Base-by-base conservation (phyloP, 1,140 invertebrate species). In the Rhizoglyphus robini region DNA sequence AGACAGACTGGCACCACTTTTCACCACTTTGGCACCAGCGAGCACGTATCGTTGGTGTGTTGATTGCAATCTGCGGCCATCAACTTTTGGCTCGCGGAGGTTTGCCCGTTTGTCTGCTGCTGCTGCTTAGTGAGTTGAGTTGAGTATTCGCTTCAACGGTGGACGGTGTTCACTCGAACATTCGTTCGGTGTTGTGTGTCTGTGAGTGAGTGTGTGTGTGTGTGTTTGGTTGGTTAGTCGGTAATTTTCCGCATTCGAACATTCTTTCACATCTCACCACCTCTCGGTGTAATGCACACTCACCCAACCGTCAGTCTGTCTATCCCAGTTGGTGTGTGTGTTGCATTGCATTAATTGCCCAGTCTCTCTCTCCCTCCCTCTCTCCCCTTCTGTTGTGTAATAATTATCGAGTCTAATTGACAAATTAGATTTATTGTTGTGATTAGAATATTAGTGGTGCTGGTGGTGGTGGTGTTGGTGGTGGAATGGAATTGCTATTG, bases 361-460 rank as follows among this genome's bases (percentile, higher is more conserved):
- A 18, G 18, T 41, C 36, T 11, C 36, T 41, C 8, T 41, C 36
- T 41, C 36, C 8, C 36, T 11, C 18, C 18, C 8, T 18, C 36
- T 41, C 8, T 41, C 18, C 36, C 8, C 36, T 18, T 41, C 36
- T 41, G 18, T 41, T 18, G 36, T 18, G 36, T 8, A 5, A 5
- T 54, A 54, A 54, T 54, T 54, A 54, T 54, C 31, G 51, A 8
- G 15, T 54, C 51, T 54, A 54, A 54, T 54, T 54, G 51, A 54
- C 51, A 54, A 54, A 20, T 8, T 54, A 8, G 51, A 54, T 54
- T 54, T 54, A 54, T 54, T 54, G 51, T 8, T 27, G 23, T 5
- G 51, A 54, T 20, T 5, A 8, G 51, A 54, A 5, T 54, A 8
- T 5, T 27, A 11, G 8, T 41, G 36, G 36, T 41, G 8, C 18